Evolutionary conservation across 1,140 invertebrate species (phyloP).

Genomic region (Samia ricini): DNA sequence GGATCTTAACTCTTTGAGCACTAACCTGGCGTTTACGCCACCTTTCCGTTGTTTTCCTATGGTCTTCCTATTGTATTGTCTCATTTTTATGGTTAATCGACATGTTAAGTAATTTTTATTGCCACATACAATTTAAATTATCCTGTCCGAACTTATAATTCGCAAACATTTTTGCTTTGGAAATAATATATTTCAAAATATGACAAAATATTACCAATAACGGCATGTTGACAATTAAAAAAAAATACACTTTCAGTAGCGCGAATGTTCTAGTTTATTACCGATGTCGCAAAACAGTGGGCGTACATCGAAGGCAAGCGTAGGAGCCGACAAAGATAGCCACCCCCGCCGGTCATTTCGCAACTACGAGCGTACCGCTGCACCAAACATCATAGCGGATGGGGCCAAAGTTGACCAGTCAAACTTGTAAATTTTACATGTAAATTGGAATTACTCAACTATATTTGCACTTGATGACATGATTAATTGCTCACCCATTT

Average conservation of each 20-base stretch:
- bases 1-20: too few relatives aligned
- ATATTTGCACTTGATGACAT: neutral
- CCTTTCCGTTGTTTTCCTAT: too few relatives aligned
- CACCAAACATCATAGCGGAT: conserved; percentile 19
- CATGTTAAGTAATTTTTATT: too few relatives aligned
- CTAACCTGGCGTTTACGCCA: too few relatives aligned
- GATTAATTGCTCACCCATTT: neutral
- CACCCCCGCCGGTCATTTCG: conserved; percentile 51
- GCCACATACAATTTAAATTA: too few relatives aligned
- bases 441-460: neutral
- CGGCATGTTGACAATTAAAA: conserved; percentile 55
- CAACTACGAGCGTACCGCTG: conserved; percentile 47
- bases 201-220: conserved; percentile 24
- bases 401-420: conserved; percentile 12
- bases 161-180: neutral
- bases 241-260: conserved; percentile 57
- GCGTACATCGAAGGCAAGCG: conserved; percentile 62
- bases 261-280: conserved; percentile 68
- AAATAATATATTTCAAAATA: neutral
- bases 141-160: neutral
- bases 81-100: too few relatives aligned
- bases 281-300: conserved; percentile 64
- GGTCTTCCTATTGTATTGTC: too few relatives aligned
- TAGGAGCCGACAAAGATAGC: conserved; percentile 64
- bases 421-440: neutral